These are phyloP conservation scores for Campylorhamphus procurvoides DNA, from an alignment of 2,113 vertebrate genomes.

Conservation along the genomic window DNA sequence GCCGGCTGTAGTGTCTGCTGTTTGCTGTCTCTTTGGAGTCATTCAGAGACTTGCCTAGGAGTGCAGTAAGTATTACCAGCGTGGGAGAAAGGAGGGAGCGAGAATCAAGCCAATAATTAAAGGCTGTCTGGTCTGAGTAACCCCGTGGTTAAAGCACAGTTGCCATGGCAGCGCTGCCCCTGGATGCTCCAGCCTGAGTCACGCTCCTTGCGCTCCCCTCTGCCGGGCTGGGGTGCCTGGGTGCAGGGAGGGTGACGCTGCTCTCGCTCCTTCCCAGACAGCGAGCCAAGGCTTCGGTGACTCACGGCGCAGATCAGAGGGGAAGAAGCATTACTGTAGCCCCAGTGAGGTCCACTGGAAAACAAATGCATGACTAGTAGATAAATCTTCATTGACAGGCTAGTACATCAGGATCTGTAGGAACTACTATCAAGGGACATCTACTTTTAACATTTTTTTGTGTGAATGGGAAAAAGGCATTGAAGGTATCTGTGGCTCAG, in stretches of 20 bases:
- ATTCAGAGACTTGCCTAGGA: not conserved
- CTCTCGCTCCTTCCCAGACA: not conserved
- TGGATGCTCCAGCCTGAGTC: conserved; percentile 27
- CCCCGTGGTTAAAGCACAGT: not conserved
- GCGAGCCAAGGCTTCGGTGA: not conserved
- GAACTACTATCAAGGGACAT: not conserved
- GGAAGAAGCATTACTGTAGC: not conserved
- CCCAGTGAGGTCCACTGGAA: not conserved
- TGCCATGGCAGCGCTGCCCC: not conserved
- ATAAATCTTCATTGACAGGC: not conserved
- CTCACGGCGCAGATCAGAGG: not conserved
- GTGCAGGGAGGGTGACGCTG: not conserved
- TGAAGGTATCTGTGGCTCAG: not conserved
- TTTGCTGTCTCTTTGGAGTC: not conserved
- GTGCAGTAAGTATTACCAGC: not conserved
- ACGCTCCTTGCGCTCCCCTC: not conserved
- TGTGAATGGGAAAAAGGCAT: not conserved
- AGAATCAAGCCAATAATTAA: conserved; percentile 16
- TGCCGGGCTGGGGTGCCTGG: not conserved
- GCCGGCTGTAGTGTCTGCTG: not conserved
- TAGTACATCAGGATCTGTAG: not conserved
- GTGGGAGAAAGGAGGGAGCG: not conserved
- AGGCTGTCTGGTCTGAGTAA: not conserved
- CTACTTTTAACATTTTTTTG: not conserved
- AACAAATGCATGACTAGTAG: not conserved